Conservation (phyloP, 2,888 invertebrate species). For the Ypsolopha sequella region DNA sequence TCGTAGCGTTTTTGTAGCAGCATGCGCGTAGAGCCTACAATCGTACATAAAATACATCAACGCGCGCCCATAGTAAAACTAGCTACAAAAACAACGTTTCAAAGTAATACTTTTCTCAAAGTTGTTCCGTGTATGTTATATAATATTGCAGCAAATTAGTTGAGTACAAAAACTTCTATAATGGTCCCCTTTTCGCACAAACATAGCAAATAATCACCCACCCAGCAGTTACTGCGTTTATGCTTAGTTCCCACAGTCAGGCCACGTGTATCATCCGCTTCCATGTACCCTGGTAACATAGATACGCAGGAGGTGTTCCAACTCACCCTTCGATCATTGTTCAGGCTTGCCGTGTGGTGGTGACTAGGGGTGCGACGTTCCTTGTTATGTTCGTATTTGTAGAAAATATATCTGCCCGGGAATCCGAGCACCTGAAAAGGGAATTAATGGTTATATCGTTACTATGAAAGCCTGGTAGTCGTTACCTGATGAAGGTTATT, state of each 20-base stretch:
- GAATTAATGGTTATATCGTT: background rate
- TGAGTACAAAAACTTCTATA: too few species aligned
- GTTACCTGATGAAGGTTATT: background rate
- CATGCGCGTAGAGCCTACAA: too few species aligned
- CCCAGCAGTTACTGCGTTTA: background rate
- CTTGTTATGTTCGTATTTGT: conserved; percentile 68
- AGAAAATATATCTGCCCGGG: conserved; percentile 76
- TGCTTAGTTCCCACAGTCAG: background rate
- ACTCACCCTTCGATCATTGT: conserved; percentile 72
- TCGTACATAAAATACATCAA: too few species aligned
- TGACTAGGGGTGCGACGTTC: conserved; percentile 69
- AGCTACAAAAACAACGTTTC: too few species aligned
- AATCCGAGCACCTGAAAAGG: conserved; percentile 73
- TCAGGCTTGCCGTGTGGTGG: conserved; percentile 56
- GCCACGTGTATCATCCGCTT: background rate
- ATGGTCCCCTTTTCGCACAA: too few species aligned
- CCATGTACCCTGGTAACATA: background rate
- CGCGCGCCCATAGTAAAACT: too few species aligned
- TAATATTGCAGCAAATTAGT: too few species aligned
- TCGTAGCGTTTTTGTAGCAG: too few species aligned
- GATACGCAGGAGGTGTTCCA: background rate
- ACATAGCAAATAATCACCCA: background rate
- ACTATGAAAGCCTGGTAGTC: conserved; percentile 1
- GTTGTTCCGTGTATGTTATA: too few species aligned
- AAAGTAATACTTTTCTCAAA: too few species aligned